Percentiles rank a stretch among this genome's conserved stretches.
These are phyloP conservation scores for Stegostoma tigrinum DNA, from an alignment of 2,113 vertebrate genomes.

Conservation along the genomic window DNA sequence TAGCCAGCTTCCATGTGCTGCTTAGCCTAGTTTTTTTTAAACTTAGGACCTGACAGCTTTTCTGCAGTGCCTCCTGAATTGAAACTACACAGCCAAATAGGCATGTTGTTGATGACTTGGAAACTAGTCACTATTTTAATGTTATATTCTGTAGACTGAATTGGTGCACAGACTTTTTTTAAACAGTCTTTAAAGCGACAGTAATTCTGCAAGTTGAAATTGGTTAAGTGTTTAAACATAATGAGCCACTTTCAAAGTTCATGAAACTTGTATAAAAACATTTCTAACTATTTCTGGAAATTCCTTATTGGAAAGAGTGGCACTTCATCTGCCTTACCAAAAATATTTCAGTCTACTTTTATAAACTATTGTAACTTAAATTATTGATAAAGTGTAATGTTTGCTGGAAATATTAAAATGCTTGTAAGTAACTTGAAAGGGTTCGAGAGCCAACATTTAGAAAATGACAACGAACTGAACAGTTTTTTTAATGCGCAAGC, in stretches of 20 bases:
- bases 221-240: constrained; percentile 32
- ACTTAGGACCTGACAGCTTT: constrained; percentile 30
- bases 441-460: constrained; percentile 87
- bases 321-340: constrained; percentile 88
- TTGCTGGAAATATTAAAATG: constrained; percentile 83
- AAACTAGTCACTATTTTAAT: constrained; percentile 36
- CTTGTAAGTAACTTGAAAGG: constrained; percentile 90
- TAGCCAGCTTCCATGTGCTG: constrained; percentile 60
- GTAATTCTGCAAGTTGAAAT: constrained; percentile 35
- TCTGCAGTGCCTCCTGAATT: constrained; percentile 38
- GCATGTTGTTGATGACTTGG: constrained; percentile 35
- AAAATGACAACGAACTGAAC: constrained; percentile 87
- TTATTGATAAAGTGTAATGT: constrained; percentile 87
- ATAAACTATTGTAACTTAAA: constrained; percentile 83
- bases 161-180: constrained; percentile 37
- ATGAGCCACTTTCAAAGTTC: constrained; percentile 33
- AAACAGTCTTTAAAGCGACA: constrained; percentile 35
- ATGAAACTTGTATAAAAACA: constrained; percentile 33
- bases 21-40: constrained; percentile 46
- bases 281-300: constrained; percentile 36
- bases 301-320: constrained; percentile 52
- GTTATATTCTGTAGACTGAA: constrained; percentile 38
- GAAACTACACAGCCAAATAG: constrained; percentile 38
- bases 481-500: constrained; percentile 89
- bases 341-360: constrained; percentile 78